Evolutionary conservation across 1,140 invertebrate species (phyloP).

Genomic region (Drosophila santomea): DNA sequence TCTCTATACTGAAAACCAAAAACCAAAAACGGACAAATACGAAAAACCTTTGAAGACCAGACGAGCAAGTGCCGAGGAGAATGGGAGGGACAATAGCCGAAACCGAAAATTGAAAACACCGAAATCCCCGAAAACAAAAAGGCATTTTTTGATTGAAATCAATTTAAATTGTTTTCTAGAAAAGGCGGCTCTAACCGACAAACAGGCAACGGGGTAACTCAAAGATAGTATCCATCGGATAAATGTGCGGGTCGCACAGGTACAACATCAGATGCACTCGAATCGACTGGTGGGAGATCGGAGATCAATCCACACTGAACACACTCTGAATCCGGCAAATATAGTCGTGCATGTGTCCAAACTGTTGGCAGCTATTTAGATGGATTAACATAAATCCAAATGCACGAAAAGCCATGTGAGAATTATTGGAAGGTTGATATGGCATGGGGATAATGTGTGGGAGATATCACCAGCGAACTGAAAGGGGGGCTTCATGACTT

Average conservation of each 20-base stretch:
- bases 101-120: constrained; percentile 43
- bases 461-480: constrained; percentile 40
- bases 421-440: constrained; percentile 36
- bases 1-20: constrained; percentile 18
- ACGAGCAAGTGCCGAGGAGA: constrained; percentile 63
- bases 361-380: constrained; percentile 80
- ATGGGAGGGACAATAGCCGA: constrained; percentile 26
- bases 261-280: constrained; percentile 9
- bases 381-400: constrained; percentile 70
- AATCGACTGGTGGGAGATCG: constrained; percentile 28
- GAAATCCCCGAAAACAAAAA: constrained; percentile 77
- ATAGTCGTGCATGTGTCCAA: constrained; percentile 70
- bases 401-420: constrained; percentile 72
- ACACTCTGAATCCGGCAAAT: constrained; percentile 48
- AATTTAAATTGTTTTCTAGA: constrained; percentile 84
- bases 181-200: constrained; percentile 56
- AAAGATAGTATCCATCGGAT: constrained; percentile 65
- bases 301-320: constrained; percentile 46
- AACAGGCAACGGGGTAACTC: constrained; percentile 45
- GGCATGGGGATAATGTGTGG: constrained; percentile 37
- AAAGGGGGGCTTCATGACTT: constrained; percentile 26
- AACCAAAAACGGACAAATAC: constrained; percentile 31
- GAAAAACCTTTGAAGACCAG: constrained; percentile 46
- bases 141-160: constrained; percentile 79
- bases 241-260: constrained; percentile 51